Conservation (phyloP, 2,888 invertebrate species). For the Leucophora obtusa region DNA sequence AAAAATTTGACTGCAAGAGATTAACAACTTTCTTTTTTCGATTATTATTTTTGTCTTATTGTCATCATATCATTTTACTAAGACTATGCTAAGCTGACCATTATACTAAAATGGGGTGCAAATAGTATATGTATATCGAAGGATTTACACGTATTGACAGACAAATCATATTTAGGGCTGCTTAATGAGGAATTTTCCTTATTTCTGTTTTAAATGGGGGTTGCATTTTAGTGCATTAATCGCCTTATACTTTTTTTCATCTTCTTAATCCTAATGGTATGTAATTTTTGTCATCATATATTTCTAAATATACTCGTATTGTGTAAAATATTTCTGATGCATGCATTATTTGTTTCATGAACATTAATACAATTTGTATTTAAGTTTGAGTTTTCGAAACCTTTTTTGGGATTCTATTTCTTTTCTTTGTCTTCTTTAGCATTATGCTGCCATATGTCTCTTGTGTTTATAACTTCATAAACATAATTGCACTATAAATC, state of each 20-base stretch:
- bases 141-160: constrained; percentile 23
- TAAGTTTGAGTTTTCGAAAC: constrained; percentile 18
- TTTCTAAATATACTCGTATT: not conserved
- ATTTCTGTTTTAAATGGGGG: not conserved
- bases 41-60: constrained; percentile 37
- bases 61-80: constrained; percentile 31
- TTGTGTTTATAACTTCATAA: constrained; percentile 60
- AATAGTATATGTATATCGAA: constrained; percentile 12
- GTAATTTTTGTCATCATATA: constrained; percentile 28
- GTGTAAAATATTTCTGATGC: not conserved
- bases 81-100: constrained; percentile 47
- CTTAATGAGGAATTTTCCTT: not conserved
- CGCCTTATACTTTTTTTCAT: constrained; percentile 20
- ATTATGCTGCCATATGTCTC: constrained; percentile 59
- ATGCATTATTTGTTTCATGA: constrained; percentile 17
- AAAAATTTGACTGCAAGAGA: constrained; percentile 58
- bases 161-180: not conserved
- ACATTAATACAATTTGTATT: constrained; percentile 21
- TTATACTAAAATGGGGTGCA: constrained; percentile 38
- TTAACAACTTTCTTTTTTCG: constrained; percentile 53
- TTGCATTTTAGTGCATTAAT: constrained; percentile 55
- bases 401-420: not conserved
- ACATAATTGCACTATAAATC: constrained; percentile 63
- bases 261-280: constrained; percentile 50
- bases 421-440: not conserved